These are phyloP conservation scores for Pyrgilauda ruficollis DNA, from an alignment of 2,113 vertebrate genomes.

Conservation along the genomic window DNA sequence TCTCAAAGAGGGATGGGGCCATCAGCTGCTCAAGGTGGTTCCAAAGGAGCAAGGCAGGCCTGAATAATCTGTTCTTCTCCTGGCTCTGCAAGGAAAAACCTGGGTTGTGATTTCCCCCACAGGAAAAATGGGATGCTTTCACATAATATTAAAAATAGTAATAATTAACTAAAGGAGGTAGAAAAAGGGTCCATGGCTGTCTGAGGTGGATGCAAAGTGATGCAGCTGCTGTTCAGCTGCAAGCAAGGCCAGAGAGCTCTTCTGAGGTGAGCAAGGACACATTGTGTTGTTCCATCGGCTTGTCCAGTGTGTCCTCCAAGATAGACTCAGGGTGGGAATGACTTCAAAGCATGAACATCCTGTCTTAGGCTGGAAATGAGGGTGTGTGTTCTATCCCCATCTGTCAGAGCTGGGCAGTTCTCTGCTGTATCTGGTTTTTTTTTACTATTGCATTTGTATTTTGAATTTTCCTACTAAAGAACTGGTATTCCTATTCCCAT, in stretches of 20 bases:
- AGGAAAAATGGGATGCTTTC: neutral
- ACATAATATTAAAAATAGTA: neutral
- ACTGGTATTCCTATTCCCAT: fast-evolving
- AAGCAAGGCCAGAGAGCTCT: neutral
- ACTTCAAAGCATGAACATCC: neutral
- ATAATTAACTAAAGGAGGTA: neutral
- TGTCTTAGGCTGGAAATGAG: neutral
- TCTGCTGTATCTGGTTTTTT: neutral
- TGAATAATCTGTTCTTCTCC: neutral
- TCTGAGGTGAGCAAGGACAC: neutral
- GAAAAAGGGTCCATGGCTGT: neutral
- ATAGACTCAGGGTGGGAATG: neutral
- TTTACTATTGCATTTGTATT: neutral
- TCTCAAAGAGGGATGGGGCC: neutral
- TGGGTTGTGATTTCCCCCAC: fast-evolving
- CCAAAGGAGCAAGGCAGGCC: neutral
- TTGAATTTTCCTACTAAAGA: neutral
- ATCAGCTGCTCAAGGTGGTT: neutral
- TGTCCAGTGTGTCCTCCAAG: neutral
- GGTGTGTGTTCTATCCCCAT: fast-evolving
- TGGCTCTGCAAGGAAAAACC: neutral
- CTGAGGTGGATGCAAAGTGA: neutral
- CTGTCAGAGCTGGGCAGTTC: neutral
- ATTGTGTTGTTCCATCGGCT: neutral
- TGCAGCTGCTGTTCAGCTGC: neutral